Percentiles rank a stretch among this genome's conserved stretches.
phyloP scores from a whole-genome alignment of 2,888 invertebrate genomes.

The Drosophila kokeensis region DNA sequence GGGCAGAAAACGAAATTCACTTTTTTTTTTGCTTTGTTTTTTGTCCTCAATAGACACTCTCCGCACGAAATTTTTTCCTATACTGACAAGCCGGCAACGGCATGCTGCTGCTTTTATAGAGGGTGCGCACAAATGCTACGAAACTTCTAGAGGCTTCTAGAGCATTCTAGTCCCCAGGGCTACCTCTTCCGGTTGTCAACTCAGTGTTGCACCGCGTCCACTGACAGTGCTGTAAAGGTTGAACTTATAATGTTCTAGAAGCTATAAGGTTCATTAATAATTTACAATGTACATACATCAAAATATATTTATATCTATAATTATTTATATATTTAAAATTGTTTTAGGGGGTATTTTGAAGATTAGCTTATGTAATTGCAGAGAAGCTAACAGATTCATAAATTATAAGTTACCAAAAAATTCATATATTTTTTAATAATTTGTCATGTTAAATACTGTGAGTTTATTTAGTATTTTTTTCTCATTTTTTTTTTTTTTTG shows the following conservation, averaged over 20 bases:
- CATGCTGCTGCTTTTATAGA: conserved; percentile 70
- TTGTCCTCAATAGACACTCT: conserved; percentile 39
- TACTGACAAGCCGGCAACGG: conserved; percentile 73
- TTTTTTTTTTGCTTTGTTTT: conserved; percentile 39
- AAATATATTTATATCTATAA: neutral
- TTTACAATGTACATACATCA: neutral
- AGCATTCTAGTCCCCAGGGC: conserved; percentile 78
- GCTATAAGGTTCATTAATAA: conserved; percentile 18
- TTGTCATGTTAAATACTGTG: neutral
- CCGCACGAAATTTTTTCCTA: conserved; percentile 67
- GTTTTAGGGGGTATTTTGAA: neutral
- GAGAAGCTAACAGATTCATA: neutral
- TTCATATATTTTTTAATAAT: neutral
- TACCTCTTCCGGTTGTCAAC: conserved; percentile 53
- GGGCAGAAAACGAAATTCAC: conserved; percentile 61
- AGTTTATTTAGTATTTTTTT: conserved; percentile 20
- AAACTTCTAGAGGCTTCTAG: conserved; percentile 75
- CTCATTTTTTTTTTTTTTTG: too few species aligned
- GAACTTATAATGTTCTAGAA: conserved; percentile 30
- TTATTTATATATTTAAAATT: neutral
- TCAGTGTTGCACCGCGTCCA: conserved; percentile 34
- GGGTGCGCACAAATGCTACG: conserved; percentile 34
- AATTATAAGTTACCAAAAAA: neutral
- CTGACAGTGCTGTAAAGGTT: conserved; percentile 31
- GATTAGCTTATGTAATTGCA: neutral